Base-by-base conservation (phyloP, 2,888 invertebrate genomes). In the Chirona hameri region DNA sequence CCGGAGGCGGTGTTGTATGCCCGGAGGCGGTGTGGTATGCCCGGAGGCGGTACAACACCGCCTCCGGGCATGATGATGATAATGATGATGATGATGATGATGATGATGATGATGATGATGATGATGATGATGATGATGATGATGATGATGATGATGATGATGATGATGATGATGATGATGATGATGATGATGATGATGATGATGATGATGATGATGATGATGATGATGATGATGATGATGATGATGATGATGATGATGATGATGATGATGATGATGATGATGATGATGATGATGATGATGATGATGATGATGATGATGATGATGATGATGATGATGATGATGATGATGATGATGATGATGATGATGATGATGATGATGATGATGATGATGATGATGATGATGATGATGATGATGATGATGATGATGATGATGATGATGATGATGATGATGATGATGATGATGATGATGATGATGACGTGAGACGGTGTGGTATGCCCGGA, bases 11-110 rank as follows among this genome's bases (percentile, higher is more conserved):
- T n/a, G n/a, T n/a, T n/a, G n/a, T n/a, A n/a, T n/a, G n/a, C n/a
- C n/a, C n/a, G n/a, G n/a, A n/a, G n/a, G n/a, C n/a, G n/a, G n/a
- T n/a, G n/a, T n/a, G n/a, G n/a, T n/a, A n/a, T n/a, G n/a, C n/a
- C n/a, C n/a, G n/a, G n/a, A n/a, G n/a, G n/a, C n/a, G n/a, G n/a
- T n/a, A n/a, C n/a, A n/a, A n/a, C n/a, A n/a, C n/a, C n/a, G n/a
- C n/a, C n/a, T n/a, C n/a, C n/a, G n/a, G n/a, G n/a, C 21, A 65
- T 65, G 65, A n/a, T 65, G n/a, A 65, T 65, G 65, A n/a, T 65
- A n/a, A 65, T 65, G 65, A n/a, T 65, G 65, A 65, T 65, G 65
- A n/a, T 65, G 65, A 65, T 65, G 65, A n/a, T 65, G 65, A 65
- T 65, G 65, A n/a, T 65, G 65, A 65, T 65, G 65, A n/a, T 65